Percentiles rank a stretch among this genome's conserved stretches.
These are phyloP conservation scores for Gallinago paraguaiae DNA, from an alignment of 2,113 vertebrate species.

Conservation along the genomic window DNA sequence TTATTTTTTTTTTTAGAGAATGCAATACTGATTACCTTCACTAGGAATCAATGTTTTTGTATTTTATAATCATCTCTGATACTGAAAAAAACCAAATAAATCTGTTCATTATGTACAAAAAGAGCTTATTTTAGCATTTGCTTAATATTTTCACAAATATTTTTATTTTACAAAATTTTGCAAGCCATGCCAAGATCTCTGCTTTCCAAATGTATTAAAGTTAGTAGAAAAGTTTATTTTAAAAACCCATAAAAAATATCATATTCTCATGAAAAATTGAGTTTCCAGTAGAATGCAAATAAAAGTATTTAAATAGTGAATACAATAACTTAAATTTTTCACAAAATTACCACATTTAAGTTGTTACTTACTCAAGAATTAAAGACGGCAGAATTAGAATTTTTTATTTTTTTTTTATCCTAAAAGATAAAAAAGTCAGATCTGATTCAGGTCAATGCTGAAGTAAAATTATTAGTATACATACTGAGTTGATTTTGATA, in stretches of 20 bases:
- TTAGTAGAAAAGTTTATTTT: neutral
- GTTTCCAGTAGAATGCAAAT: neutral
- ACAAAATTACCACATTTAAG: neutral
- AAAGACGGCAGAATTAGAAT: neutral
- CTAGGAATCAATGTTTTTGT: slow-evolving; percentile 5
- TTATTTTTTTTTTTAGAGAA: neutral
- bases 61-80: slow-evolving; percentile 14
- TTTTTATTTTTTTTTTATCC: neutral
- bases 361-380: neutral
- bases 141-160: slow-evolving; percentile 47
- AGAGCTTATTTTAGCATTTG: neutral
- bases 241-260: neutral
- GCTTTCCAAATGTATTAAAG: neutral
- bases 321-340: neutral
- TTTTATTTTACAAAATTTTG: slow-evolving; percentile 22
- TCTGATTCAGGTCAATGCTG: neutral
- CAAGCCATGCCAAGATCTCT: neutral
- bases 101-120: slow-evolving; percentile 25
- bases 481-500: neutral
- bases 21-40: neutral
- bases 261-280: neutral
- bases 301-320: neutral
- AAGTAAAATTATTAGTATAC: neutral
- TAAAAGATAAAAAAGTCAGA: neutral
- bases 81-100: slow-evolving; percentile 44